Evolutionary conservation across 1,140 invertebrate species (phyloP), one percentile per base, ranked within the genome.

Genomic region (Atta colombica): DNA sequence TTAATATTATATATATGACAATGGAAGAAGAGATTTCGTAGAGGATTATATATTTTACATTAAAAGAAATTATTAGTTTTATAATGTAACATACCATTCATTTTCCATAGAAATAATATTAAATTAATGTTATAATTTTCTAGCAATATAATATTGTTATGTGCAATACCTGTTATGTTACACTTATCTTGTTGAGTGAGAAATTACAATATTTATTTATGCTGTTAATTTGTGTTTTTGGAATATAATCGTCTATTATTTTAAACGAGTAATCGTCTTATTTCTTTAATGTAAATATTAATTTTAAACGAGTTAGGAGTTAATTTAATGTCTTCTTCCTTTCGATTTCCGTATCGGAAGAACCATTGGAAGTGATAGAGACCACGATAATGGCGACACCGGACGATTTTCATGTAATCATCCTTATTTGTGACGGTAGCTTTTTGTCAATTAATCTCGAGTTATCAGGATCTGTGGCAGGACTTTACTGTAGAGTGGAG

Each of bases 381-480:
- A 18, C 45, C 2, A 8, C 14, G 69, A 58, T 68, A 65, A 66
- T 21, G 18, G 25, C 31, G 60, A 16, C 60, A 61, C 68, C 45
- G 31, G 66, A 49, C 75, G 65, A 88, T 88, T 90, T 90, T 81
- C 86, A 61, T 18, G 69, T 77, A 61, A 58, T 77, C 82, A 75
- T 88, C 51, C 77, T 66, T 81, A 90, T 90, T 91, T 80, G 81
- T 72, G 87, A 68, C 31, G 86, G 68, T 80, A 53, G 89, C 72
- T 90, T 91, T 91, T 90, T 90, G 89, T 91, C 90, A 88, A 90
- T 91, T 90, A 91, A 91, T 91, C 87, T 85, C 39, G 49, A 89
- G 85, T 91, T 91, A 91, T 91, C 89, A 75, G 89, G 63, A 65
- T n/a, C 55, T 86, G 86, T 68, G 25, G 28, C 51, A 63, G 51